Percentiles rank a stretch among this genome's conserved stretches.
Conservation (phyloP, 1,140 invertebrate genomes). For the Archegozetes longisetosus region DNA sequence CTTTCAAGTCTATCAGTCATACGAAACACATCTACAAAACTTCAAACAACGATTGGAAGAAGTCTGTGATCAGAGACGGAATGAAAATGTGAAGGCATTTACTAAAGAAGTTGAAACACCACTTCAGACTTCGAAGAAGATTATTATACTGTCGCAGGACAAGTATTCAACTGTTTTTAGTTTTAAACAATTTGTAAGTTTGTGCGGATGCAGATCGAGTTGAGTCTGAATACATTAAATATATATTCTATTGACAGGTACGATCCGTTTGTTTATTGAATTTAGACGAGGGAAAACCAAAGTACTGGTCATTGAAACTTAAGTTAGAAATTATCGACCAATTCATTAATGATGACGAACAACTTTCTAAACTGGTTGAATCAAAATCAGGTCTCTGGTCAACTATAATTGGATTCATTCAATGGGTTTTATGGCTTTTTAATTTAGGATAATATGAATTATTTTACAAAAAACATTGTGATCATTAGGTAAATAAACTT, state of each 20-base stretch:
- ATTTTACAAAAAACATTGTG: too few relatives aligned
- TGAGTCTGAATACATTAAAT: background rate
- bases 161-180: slow-evolving; percentile 13
- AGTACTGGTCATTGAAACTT: slow-evolving; percentile 2
- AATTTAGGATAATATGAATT: background rate
- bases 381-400: slow-evolving; percentile 7
- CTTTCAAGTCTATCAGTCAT: background rate
- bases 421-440: slow-evolving; percentile 9
- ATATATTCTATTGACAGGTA: background rate
- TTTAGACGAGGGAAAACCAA: slow-evolving; percentile 13
- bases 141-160: slow-evolving; percentile 9
- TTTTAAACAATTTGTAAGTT: slow-evolving; percentile 11
- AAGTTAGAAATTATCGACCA: slow-evolving; percentile 15
- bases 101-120: slow-evolving; percentile 8
- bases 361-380: slow-evolving; percentile 2
- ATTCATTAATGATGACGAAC: slow-evolving; percentile 14
- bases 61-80: background rate
- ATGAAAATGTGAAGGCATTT: slow-evolving; percentile 13
- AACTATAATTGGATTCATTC: slow-evolving; percentile 12
- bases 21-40: background rate
- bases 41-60: background rate
- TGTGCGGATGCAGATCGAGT: background rate
- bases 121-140: slow-evolving; percentile 10
- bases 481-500: too few relatives aligned
- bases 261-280: slow-evolving; percentile 6